Evolutionary conservation across 2,888 invertebrate genomes (phyloP), one percentile per base, ranked within the genome.

Genomic region (Drosophila nr. perissopoda): DNA sequence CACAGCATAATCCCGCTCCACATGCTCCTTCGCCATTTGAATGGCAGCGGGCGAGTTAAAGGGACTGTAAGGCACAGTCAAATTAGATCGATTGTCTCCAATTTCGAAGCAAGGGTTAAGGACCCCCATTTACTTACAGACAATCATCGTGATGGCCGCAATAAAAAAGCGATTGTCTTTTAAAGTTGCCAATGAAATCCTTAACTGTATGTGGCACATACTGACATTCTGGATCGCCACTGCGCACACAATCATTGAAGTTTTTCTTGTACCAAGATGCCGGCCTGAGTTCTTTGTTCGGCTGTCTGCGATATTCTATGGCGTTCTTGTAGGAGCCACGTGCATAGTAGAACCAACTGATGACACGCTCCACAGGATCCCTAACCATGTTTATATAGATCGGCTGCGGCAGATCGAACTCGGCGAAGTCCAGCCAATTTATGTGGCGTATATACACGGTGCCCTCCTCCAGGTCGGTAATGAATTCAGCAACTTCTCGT

Each of bases 261-360:
- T 97, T 96, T 95, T 92, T 92, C 65, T 91, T 92, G 52, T 83
- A 92, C 92, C 92, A 92, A 1, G 71, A 95, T 0, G 46, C 67
- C 1, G 83, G 64, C 11, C 6, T 70, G 0, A 89, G 49, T 6
- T 63, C 58, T 59, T 97, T 94, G 88, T 97, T 96, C 0, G 97
- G 97, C 93, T 96, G 95, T 49, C 96, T 97, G 69, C 96, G 95
- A 91, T 97, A 97, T 90, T 97, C 94, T 92, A 97, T 97, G 29
- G 92, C 91, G 67, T 89, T 92, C 36, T 89, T 91, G 52, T 92
- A 82, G 8, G 90, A 64, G 34, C 91, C 66, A 5, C 97, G 94
- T 4, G 96, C 96, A 93, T 97, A 97, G 93, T 97, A 97, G 92
- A 96, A 97, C 97, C 97, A 97, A 5, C 97, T 97, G 86, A 97